Conservation (phyloP, 2,113 vertebrate species). For the Machaerirhynchus nigripectus region DNA sequence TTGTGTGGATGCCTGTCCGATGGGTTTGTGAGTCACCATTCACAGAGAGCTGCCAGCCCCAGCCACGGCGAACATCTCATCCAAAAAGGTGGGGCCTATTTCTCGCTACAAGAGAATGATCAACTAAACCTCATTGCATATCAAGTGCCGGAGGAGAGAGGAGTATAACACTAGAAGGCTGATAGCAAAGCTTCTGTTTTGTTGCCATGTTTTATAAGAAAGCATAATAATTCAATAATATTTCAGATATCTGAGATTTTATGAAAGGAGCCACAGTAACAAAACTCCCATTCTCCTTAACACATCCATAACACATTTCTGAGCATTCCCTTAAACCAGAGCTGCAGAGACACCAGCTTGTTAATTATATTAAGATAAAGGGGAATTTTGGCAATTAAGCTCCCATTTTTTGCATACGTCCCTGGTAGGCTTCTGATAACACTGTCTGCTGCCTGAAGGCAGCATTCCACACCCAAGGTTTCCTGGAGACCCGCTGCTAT, state of each 20-base stretch:
- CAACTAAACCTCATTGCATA: neutral
- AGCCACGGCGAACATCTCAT: accelerated
- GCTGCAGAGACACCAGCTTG: neutral
- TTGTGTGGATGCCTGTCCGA: neutral
- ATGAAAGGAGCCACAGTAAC: neutral
- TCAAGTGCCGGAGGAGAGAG: neutral
- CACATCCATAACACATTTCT: neutral
- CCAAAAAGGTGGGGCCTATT: neutral
- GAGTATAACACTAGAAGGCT: neutral
- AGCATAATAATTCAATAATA: neutral
- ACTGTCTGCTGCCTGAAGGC: slow-evolving; percentile 1
- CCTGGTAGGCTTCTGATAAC: slow-evolving; percentile 25
- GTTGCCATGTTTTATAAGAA: neutral
- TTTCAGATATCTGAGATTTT: neutral
- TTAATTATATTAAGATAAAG: slow-evolving; percentile 51
- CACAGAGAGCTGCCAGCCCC: neutral
- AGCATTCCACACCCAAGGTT: neutral
- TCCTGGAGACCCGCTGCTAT: slow-evolving; percentile 31
- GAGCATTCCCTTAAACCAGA: neutral
- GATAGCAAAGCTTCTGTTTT: neutral
- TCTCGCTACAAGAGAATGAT: neutral
- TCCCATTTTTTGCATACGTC: neutral
- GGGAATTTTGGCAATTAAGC: slow-evolving; percentile 29
- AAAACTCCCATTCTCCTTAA: neutral
- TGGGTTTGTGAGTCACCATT: neutral